Base-by-base conservation (phyloP, 2,888 invertebrate species). In the Drosophila algonquin region DNA sequence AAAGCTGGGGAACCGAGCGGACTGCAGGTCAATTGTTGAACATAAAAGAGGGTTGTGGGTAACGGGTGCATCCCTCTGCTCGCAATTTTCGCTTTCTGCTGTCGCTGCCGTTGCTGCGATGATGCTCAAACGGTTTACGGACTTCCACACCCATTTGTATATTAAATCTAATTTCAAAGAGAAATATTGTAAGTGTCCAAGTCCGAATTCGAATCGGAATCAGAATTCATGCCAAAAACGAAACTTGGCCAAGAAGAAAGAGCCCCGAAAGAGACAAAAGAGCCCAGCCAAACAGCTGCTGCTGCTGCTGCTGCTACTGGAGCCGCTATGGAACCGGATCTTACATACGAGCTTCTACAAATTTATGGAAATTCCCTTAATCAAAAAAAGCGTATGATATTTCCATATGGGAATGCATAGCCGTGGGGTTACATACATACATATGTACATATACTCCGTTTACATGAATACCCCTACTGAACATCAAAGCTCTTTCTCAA, bases 111-210 rank as follows among this genome's bases (percentile, higher is more conserved):
- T 14, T 53, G 30, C 32, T 14, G 12, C 32, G 56, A 12, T 50
- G 59, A 35, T 53, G 10, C 44, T 44, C 48, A 69, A 54, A 52
- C 60, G 61, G 70, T 70, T 55, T 60, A 32, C 32, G 46, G 8
- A 32, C 24, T 46, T 46, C 51, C 44, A 71, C 61, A 55, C 54
- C 69, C 59, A 69, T 69, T 69, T 59, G 69, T 59, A 69, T 69
- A 69, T 69, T 35, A 59, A 48, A 52, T 58, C 53, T 54, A 12
- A 12, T 56, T 61, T 70, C 51, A n/a, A 35, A 53, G 61, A 52
- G 71, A 71, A 70, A 70, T 47, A 55, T 54, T 47, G 21, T 21
- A 45, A 65, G 50, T 65, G 67, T 67, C 27, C 8, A 8, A 27
- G 45, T 14, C 30, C 40, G 64, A 61, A 47, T 35, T 2, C 21